phyloP scores from a whole-genome alignment of 1,140 invertebrate species.

The Maconellicoccus hirsutus region DNA sequence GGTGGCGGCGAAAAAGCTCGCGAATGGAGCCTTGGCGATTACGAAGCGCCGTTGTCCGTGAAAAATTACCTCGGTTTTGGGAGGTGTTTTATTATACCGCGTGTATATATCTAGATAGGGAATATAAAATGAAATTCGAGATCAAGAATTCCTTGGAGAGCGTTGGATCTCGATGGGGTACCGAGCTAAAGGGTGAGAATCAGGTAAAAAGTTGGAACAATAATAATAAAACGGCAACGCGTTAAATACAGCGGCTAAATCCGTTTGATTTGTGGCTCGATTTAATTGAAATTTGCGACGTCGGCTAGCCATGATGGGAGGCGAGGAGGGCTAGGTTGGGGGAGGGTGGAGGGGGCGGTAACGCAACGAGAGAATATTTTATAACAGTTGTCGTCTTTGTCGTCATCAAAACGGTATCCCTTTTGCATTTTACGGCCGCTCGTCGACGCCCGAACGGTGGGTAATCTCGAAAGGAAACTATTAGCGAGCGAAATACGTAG shows the following conservation, averaged over 20 bases:
- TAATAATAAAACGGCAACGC: neutral
- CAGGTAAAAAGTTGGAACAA: neutral
- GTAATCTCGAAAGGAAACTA: conserved; percentile 14
- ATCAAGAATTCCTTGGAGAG: neutral
- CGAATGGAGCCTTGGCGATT: too few relatives aligned
- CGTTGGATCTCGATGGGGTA: neutral
- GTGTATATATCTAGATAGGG: neutral
- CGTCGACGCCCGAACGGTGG: neutral
- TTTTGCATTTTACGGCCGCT: neutral
- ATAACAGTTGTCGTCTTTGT: conserved; percentile 14
- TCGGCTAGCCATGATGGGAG: neutral
- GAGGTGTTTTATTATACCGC: too few relatives aligned
- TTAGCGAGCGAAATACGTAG: neutral
- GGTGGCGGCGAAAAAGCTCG: too few relatives aligned
- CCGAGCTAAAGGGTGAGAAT: neutral
- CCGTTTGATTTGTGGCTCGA: conserved; percentile 21
- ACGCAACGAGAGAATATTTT: neutral
- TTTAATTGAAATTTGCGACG: conserved; percentile 21
- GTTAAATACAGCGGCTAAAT: conserved; percentile 5
- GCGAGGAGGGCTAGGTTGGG: neutral
- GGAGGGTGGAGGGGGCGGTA: neutral
- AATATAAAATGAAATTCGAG: neutral
- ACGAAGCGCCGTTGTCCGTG: too few relatives aligned
- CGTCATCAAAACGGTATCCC: conserved; percentile 14
- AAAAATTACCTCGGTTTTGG: too few relatives aligned